These are phyloP conservation scores for Tigriopus californicus DNA, from an alignment of 2,888 invertebrate species.

Conservation along the genomic window DNA sequence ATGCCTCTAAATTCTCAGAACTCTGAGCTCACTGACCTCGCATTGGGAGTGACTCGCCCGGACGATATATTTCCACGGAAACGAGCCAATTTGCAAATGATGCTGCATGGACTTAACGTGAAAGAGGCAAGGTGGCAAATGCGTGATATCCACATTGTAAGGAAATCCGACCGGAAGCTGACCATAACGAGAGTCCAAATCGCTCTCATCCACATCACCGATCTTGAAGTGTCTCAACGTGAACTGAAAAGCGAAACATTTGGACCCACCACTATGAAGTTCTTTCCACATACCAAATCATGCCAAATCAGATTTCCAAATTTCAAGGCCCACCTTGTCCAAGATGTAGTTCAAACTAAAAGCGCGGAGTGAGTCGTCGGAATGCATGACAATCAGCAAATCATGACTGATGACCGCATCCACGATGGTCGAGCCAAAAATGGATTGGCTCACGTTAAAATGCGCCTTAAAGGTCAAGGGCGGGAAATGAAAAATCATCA, in stretches of 20 bases:
- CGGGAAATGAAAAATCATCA: not conserved
- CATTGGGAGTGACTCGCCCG: too few relatives aligned
- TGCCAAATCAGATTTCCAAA: too few relatives aligned
- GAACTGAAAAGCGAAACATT: too few relatives aligned
- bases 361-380: not conserved
- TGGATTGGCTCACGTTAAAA: not conserved
- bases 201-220: too few relatives aligned
- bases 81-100: not conserved
- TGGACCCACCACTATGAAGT: too few relatives aligned
- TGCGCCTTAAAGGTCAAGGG: not conserved
- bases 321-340: not conserved
- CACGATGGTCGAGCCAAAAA: not conserved
- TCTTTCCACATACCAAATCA: too few relatives aligned
- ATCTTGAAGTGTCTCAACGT: too few relatives aligned
- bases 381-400: not conserved
- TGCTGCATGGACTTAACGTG: not conserved
- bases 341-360: not conserved
- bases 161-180: not conserved
- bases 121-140: not conserved
- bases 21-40: too few relatives aligned
- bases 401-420: not conserved
- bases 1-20: too few relatives aligned
- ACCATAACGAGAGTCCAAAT: not conserved
- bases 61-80: too few relatives aligned
- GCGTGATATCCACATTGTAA: not conserved